Conservation (phyloP, 2,113 vertebrate genomes). For the Crotalus tigris region DNA sequence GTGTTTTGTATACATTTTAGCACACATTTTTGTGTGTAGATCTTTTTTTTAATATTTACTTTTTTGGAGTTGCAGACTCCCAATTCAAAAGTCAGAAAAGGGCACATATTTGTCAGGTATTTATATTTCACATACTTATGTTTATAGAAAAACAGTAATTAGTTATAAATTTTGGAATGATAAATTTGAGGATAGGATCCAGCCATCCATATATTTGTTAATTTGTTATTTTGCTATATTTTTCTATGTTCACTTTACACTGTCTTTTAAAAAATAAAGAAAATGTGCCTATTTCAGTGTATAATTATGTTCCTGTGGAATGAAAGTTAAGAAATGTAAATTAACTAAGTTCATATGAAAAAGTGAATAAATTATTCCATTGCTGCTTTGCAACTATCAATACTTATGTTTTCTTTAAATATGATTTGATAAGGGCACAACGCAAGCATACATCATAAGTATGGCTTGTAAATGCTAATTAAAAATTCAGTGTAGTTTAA, state of each 20-base stretch:
- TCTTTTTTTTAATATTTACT: not conserved
- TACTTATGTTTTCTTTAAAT: slow-evolving; percentile 2
- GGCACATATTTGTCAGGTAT: not conserved
- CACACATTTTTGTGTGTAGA: not conserved
- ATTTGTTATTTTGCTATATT: not conserved
- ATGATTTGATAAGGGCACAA: slow-evolving; percentile 36
- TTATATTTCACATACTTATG: not conserved
- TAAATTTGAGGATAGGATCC: not conserved
- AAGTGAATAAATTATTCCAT: not conserved
- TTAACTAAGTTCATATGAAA: not conserved
- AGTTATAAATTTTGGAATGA: not conserved
- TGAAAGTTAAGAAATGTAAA: not conserved
- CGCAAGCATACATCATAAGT: slow-evolving; percentile 27
- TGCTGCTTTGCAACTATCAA: not conserved
- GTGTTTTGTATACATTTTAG: not conserved
- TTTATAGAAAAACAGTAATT: not conserved
- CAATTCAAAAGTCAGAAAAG: not conserved
- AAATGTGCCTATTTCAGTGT: not conserved
- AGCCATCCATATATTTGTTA: not conserved
- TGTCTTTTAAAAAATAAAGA: not conserved
- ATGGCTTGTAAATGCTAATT: slow-evolving; percentile 35
- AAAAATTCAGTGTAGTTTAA: slow-evolving; percentile 41
- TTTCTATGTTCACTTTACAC: not conserved
- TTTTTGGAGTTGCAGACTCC: not conserved
- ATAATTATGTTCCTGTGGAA: not conserved